phyloP scores from a whole-genome alignment of 2,888 invertebrate species.

The Drosophila phalerata region DNA sequence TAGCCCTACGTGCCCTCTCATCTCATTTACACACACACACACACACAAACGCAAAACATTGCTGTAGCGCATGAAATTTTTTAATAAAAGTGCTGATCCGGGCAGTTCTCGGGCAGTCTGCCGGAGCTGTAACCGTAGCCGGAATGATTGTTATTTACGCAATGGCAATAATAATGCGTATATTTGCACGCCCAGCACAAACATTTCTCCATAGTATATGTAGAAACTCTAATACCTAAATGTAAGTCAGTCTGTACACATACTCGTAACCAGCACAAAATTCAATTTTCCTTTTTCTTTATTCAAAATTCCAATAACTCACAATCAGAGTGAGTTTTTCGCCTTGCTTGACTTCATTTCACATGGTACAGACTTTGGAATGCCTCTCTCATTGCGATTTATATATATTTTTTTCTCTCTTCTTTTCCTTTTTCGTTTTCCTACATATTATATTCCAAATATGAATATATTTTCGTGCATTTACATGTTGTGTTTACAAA shows the following conservation, averaged over 20 bases:
- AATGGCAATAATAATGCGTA: constrained; percentile 80
- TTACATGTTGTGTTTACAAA: constrained; percentile 5
- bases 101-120: constrained; percentile 32
- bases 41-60: neutral
- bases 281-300: constrained; percentile 67
- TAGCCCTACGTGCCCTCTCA: constrained; percentile 1
- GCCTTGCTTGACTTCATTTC: constrained; percentile 42
- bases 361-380: constrained; percentile 32
- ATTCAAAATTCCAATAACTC: constrained; percentile 72
- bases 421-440: constrained; percentile 4
- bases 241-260: constrained; percentile 46
- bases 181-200: constrained; percentile 52
- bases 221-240: constrained; percentile 25
- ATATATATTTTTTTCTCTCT: constrained; percentile 8
- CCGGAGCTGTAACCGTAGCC: constrained; percentile 35
- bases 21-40: neutral
- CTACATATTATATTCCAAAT: neutral
- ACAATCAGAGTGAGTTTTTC: constrained; percentile 56
- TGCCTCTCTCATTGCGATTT: constrained; percentile 41
- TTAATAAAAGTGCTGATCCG: constrained; percentile 67
- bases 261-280: constrained; percentile 52
- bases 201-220: constrained; percentile 16
- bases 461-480: neutral
- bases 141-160: constrained; percentile 83
- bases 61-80: constrained; percentile 51